These are phyloP conservation scores for Gasteruption jaculator DNA, from an alignment of 2,888 invertebrate genomes.

Conservation along the genomic window DNA sequence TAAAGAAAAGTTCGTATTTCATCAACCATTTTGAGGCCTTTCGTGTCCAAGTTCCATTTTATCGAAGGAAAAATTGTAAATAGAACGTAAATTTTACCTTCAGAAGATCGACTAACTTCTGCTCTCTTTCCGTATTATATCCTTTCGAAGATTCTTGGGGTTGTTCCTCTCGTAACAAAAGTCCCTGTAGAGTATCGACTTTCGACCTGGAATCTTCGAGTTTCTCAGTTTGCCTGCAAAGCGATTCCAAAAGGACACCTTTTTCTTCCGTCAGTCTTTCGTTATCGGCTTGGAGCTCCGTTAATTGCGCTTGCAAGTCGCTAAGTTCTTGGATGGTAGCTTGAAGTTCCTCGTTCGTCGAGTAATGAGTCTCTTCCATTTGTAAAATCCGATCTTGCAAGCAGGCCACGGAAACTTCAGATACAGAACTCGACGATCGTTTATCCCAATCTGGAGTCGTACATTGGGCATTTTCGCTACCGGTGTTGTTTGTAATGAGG, in stretches of 20 bases:
- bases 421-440: conserved; percentile 79
- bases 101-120: conserved; percentile 77
- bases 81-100: conserved; percentile 58
- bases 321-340: conserved; percentile 90
- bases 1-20: too few species aligned
- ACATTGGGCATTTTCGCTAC: conserved; percentile 60
- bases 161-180: conserved; percentile 67
- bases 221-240: conserved; percentile 89
- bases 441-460: conserved; percentile 88
- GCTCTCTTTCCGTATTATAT: conserved; percentile 69
- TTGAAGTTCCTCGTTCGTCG: conserved; percentile 88
- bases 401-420: conserved; percentile 88
- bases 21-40: too few species aligned
- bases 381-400: conserved; percentile 89
- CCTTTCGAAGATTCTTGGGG: conserved; percentile 55
- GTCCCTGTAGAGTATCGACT: conserved; percentile 79
- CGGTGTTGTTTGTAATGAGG: conserved; percentile 21
- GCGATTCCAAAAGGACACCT: conserved; percentile 80
- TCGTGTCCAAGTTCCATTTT: too few species aligned
- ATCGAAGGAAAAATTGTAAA: too few species aligned
- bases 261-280: conserved; percentile 85
- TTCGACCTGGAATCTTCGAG: conserved; percentile 81
- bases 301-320: conserved; percentile 76
- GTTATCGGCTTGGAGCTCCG: conserved; percentile 83
- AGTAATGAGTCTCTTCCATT: conserved; percentile 85